These are phyloP conservation scores for Hartigia nigra DNA, from an alignment of 2,888 invertebrate species.

Conservation along the genomic window DNA sequence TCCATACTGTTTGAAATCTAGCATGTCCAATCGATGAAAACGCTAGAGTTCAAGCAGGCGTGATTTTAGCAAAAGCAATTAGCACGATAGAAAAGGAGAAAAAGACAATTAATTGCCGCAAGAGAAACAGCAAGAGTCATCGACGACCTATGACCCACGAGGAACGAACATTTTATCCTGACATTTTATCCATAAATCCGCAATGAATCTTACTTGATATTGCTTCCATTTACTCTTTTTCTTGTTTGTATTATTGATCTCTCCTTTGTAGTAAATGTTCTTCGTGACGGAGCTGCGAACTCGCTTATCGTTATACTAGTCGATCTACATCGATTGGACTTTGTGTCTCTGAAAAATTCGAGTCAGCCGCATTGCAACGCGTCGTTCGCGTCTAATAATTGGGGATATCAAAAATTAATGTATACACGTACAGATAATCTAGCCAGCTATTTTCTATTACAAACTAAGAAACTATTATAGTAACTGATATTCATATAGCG, in stretches of 20 bases:
- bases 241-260: not conserved
- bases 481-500: conserved; percentile 57
- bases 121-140: not conserved
- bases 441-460: conserved; percentile 55
- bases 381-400: conserved; percentile 50
- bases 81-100: not conserved
- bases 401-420: conserved; percentile 59
- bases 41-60: not conserved
- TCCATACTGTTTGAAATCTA: not conserved
- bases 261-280: not conserved
- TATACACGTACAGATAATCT: conserved; percentile 52
- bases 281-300: not conserved
- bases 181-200: not conserved
- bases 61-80: not conserved
- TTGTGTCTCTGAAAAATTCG: not conserved
- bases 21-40: not conserved
- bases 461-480: conserved; percentile 55
- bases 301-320: not conserved
- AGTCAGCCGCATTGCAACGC: conserved; percentile 16
- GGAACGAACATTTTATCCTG: not conserved
- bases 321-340: not conserved
- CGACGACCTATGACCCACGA: not conserved
- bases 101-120: not conserved
- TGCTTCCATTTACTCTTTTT: not conserved
- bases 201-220: not conserved